Evolutionary conservation across 2,113 vertebrate species (phyloP).

Genomic region (Cnemophilus loriae): DNA sequence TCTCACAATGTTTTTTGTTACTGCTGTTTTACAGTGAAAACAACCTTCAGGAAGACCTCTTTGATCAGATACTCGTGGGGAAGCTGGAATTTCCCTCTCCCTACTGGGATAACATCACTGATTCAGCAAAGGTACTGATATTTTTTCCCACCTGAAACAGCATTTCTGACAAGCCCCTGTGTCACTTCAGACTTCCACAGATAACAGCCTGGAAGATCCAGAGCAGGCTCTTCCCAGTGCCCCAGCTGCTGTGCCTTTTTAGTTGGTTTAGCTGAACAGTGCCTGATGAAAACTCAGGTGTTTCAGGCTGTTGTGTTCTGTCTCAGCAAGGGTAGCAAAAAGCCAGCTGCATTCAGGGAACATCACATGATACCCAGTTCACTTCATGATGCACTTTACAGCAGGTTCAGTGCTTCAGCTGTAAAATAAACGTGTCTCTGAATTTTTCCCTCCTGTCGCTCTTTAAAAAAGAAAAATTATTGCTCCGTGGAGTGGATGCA

Average conservation of each 20-base stretch:
- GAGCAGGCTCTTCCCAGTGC: background rate
- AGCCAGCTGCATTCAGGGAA: background rate
- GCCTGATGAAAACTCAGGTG: background rate
- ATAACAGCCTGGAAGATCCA: background rate
- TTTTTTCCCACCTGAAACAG: background rate
- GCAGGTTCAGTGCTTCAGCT: background rate
- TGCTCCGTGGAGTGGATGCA: background rate
- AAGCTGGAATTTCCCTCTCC: conserved; percentile 92
- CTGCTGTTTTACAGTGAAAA: conserved; percentile 80
- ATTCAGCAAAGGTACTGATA: conserved; percentile 85
- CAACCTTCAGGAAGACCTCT: conserved; percentile 94
- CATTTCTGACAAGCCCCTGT: background rate
- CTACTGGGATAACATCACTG: conserved; percentile 96
- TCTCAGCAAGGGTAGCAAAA: background rate
- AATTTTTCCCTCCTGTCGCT: background rate
- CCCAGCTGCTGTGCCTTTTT: background rate
- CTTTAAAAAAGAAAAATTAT: background rate
- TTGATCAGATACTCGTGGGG: conserved; percentile 93
- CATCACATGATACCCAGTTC: background rate
- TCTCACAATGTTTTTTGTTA: background rate
- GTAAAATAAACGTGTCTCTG: background rate
- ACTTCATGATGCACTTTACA: background rate
- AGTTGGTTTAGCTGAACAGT: background rate
- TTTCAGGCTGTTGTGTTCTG: background rate
- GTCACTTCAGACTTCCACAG: too few relatives aligned